phyloP scores from a whole-genome alignment of 2,113 vertebrate species.

The Cyanoliseus patagonus region DNA sequence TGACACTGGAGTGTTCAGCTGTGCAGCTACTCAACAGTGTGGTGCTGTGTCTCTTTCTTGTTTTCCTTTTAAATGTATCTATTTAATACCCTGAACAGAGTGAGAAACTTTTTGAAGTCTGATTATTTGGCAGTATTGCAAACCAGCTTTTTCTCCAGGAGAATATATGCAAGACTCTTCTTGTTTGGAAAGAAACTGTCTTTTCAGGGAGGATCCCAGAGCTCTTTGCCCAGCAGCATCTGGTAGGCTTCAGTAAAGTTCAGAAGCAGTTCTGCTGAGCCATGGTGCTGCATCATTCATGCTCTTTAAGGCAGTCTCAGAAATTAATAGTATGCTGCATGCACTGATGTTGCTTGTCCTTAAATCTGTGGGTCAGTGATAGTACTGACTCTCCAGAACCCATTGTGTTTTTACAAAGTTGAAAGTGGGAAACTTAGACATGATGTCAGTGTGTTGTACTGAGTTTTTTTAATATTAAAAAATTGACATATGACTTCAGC shows the following conservation, averaged over 20 bases:
- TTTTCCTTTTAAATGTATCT: not conserved
- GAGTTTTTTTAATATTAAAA: not conserved
- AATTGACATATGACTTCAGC: not conserved
- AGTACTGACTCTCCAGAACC: not conserved
- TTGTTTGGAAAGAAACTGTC: not conserved
- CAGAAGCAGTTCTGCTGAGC: not conserved
- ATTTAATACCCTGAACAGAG: not conserved
- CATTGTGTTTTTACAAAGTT: rapidly evolving
- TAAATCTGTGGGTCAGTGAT: not conserved
- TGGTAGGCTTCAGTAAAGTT: not conserved
- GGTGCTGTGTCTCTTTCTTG: not conserved
- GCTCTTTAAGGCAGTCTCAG: not conserved
- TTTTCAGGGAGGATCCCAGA: not conserved
- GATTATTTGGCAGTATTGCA: not conserved
- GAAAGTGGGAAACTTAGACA: not conserved
- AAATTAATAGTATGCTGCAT: not conserved
- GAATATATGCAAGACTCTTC: not conserved
- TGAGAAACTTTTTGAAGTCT: not conserved
- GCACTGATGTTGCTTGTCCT: not conserved
- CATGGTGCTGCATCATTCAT: not conserved
- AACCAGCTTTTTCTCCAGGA: not conserved
- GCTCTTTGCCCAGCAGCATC: not conserved
- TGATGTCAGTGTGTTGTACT: not conserved
- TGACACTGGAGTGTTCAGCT: not conserved
- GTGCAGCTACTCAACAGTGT: not conserved